Evolutionary conservation across 2,888 invertebrate species (phyloP), one percentile per base, ranked within the genome.

Genomic region (Lottia scabra): DNA sequence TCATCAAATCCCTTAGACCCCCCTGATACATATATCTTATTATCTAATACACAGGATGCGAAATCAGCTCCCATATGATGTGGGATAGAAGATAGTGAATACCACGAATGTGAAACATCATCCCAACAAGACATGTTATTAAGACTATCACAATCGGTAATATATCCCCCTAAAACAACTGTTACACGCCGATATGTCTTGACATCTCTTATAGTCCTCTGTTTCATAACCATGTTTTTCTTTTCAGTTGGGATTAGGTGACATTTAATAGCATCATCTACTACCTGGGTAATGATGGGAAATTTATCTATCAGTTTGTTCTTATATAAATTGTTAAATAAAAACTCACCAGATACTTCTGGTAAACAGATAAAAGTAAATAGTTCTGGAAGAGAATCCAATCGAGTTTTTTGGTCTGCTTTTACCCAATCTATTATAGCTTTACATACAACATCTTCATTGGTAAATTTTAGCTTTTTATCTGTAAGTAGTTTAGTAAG

Each of bases 321-420:
- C n/a, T 72, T 63, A 12, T 72, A 67, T 27, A 70, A 30, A 10
- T 45, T 45, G 30, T 72, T 72, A 45, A 62, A 72, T 3, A 75
- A 67, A 19, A 65, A 72, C 0, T 46, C 43, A 19, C 67, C 67
- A 44, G 69, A 70, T n/a, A 75, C 48, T 45, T 75, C 70, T 8
- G 75, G 75, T 19, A 75, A 68, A 62, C 75, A 75, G 38, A 75
- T 70, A 5, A 44, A 67, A 62, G 63, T 67, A n/a, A 75, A 72
- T 30, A 75, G 43, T 10, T 70, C 67, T 23, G 56, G 45, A 67
- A 75, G 30, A 48, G 72, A 65, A 19, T 62, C 56, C 3, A 67
- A 64, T 26, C 72, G 23, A 12, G 46, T 64, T n/a, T 48, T n/a
- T 10, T 12, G 62, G 63, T 72, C 69, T n/a, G 63, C 64, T 15